Base-by-base conservation (phyloP, 2,113 vertebrate genomes). In the Daubentonia madagascariensis region DNA sequence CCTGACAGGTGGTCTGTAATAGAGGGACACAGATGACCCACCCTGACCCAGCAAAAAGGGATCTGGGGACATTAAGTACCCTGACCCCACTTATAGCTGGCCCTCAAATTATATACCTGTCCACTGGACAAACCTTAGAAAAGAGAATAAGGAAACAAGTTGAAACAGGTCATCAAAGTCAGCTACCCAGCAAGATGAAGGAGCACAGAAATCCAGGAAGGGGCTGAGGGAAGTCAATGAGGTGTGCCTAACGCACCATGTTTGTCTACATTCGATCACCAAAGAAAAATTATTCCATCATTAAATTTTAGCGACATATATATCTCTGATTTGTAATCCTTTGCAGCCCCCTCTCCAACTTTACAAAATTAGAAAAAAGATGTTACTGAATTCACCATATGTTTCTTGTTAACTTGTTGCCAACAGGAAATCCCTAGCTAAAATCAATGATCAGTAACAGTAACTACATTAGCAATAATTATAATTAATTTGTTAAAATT, bases 181-280 rank as follows among this genome's bases (percentile, higher is more conserved):
- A 67, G n/a, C 18, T 50, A 2, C 14, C 76, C 30, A 32, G 20
- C 8, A 54, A 57, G 57, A 35, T 2, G 40, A 35, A 68, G 37
- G 12, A 43, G 7, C 30, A 8, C 2, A 92, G n/a, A 68, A 40
- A 54, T 17, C 3, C 12, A 35, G 6, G 37, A 73, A 43, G 5
- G 6, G 9, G 22, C 17, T 23, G 28, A 48, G 32, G 59, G 3
- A 78, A 45, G 40, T 12, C 3, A 32, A 12, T 8, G 9, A 22
- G 5, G 0, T 22, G 4, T 16, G 45, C 4, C 22, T 1, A 57
- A 17, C 1, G 30, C 3, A 43, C 5, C 10, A 3, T 4, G 11
- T 57, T 28, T 17, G 37, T 72, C 57, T 28, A 16, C 50, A 12
- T 22, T 30, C 43, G 16, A 20, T 73, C 12, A 76, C 23, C 22